A percentile compares a stretch with the other conserved stretches of the same genome.
phyloP scores from a whole-genome alignment of 2,113 vertebrate species.

The Pollimyrus isidori region DNA sequence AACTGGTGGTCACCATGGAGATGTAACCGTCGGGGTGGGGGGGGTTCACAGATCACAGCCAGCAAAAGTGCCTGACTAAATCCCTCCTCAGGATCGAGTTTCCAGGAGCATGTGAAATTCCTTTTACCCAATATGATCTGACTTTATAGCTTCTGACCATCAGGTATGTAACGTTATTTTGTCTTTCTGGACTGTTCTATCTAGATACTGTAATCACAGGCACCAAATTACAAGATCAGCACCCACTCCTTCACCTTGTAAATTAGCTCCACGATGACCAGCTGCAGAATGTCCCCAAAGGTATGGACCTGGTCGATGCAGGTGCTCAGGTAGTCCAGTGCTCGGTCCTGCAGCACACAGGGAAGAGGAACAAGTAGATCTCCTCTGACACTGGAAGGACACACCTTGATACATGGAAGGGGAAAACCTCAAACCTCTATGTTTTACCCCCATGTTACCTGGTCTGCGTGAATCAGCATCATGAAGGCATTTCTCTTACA shows the following conservation, averaged over 20 bases:
- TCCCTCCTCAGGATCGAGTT: neutral
- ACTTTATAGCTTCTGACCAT: neutral
- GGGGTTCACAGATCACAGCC: neutral
- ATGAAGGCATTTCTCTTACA: conserved; percentile 99
- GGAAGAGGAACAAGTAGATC: neutral
- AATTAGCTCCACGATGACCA: conserved; percentile 97
- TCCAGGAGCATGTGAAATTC: neutral
- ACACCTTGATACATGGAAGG: neutral
- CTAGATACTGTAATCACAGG: neutral
- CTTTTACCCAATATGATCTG: neutral
- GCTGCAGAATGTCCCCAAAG: conserved; percentile 93
- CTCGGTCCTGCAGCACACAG: conserved; percentile 72
- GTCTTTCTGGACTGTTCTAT: neutral
- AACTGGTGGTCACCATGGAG: neutral
- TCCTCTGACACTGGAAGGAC: neutral
- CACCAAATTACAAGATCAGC: neutral
- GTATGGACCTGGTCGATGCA: conserved; percentile 98
- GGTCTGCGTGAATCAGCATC: conserved; percentile 99
- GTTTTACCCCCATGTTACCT: conserved; percentile 59
- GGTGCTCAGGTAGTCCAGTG: conserved; percentile 96
- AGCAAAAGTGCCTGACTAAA: neutral
- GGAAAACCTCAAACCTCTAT: neutral
- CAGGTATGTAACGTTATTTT: neutral
- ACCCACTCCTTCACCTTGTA: conserved; percentile 73
- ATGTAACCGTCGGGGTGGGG: neutral